Evolutionary conservation across 1,140 invertebrate species (phyloP).

Genomic region (Phenacoccus solenopsis): DNA sequence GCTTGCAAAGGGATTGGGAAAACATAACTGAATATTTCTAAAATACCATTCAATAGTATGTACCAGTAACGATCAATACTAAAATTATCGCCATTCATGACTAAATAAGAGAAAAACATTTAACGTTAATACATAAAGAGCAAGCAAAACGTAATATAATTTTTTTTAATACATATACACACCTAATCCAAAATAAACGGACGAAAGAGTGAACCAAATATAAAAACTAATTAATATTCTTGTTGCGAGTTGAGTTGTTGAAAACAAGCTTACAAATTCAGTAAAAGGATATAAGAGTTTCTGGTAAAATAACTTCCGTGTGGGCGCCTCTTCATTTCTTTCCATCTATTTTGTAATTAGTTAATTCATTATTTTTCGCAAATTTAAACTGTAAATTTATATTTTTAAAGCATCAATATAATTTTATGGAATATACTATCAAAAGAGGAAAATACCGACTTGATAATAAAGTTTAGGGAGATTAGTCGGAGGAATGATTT

Average conservation of each 20-base stretch:
- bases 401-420: too few species aligned
- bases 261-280: neutral
- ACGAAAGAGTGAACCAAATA: neutral
- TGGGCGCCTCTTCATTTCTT: too few species aligned
- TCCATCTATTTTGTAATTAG: too few species aligned
- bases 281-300: neutral
- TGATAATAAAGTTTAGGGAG: neutral
- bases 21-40: constrained; percentile 38
- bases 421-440: too few species aligned
- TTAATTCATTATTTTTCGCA: too few species aligned
- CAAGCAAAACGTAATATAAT: too few species aligned
- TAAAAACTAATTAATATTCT: neutral
- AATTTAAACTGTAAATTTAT: too few species aligned
- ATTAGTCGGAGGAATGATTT: neutral
- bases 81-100: constrained; percentile 39
- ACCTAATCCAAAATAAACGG: neutral
- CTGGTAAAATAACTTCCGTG: neutral
- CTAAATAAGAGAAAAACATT: constrained; percentile 29
- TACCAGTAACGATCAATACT: constrained; percentile 37
- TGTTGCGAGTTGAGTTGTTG: neutral
- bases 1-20: constrained; percentile 36
- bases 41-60: constrained; percentile 35
- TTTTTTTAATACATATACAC: too few species aligned
- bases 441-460: too few species aligned
- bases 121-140: too few species aligned